phyloP scores from a whole-genome alignment of 2,797 vertebrate species.

The Cossypha dichroa region DNA sequence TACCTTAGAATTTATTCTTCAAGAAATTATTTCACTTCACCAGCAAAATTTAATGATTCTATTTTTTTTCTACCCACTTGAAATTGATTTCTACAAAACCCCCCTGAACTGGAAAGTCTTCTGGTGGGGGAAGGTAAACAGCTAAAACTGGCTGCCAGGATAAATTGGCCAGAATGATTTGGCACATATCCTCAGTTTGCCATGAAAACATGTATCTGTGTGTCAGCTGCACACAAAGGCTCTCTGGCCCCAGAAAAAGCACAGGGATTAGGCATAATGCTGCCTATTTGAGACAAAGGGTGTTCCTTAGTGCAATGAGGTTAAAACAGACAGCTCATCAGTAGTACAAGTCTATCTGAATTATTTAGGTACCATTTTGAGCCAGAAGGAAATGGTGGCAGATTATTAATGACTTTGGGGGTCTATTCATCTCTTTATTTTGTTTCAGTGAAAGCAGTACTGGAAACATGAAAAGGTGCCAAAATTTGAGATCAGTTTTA shows the following conservation, averaged over 20 bases:
- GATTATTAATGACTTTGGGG: not conserved
- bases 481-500: not conserved
- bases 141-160: not conserved
- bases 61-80: not conserved
- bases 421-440: not conserved
- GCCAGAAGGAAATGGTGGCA: not conserved
- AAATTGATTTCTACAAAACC: not conserved
- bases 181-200: not conserved
- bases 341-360: not conserved
- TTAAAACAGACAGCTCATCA: conserved; percentile 8
- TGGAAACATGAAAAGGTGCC: not conserved
- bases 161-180: conserved; percentile 21
- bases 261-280: conserved; percentile 23
- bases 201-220: conserved; percentile 1
- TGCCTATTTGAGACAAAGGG: conserved; percentile 27
- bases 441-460: not conserved
- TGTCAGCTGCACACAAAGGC: conserved; percentile 25
- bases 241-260: conserved; percentile 12
- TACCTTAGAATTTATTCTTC: not conserved
- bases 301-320: not conserved
- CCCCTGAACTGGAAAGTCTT: not conserved
- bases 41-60: not conserved
- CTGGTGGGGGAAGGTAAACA: not conserved
- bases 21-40: not conserved
- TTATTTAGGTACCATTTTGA: conserved; percentile 29